phyloP scores from a whole-genome alignment of 2,113 vertebrate genomes.

The Zonotrichia leucophrys region DNA sequence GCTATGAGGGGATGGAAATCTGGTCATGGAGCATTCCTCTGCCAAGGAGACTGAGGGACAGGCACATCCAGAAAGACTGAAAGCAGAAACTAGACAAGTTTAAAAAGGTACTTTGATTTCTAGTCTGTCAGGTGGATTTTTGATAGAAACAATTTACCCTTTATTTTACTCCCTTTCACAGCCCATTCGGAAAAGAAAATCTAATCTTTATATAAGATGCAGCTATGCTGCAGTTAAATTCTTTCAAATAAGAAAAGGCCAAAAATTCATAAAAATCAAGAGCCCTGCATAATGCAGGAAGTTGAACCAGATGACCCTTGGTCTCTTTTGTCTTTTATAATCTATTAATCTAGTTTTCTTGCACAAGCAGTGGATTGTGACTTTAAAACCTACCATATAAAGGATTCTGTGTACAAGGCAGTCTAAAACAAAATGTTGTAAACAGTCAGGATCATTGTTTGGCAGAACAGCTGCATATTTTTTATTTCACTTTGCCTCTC shows the following conservation, averaged over 20 bases:
- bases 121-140: neutral
- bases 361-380: conserved; percentile 48
- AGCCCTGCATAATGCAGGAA: neutral
- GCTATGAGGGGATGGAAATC: neutral
- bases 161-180: neutral
- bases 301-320: conserved; percentile 2
- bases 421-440: conserved; percentile 23
- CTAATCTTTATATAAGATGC: neutral
- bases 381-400: conserved; percentile 31
- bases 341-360: conserved; percentile 41
- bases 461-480: conserved; percentile 54
- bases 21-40: neutral
- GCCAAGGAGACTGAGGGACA: neutral
- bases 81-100: conserved; percentile 24
- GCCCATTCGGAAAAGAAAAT: neutral
- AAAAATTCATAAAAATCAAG: neutral
- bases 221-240: neutral
- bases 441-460: conserved; percentile 44
- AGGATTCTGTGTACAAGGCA: conserved; percentile 50
- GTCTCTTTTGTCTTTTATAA: conserved; percentile 36
- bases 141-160: neutral
- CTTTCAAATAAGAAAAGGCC: neutral
- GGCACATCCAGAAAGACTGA: neutral
- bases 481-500: conserved; percentile 48
- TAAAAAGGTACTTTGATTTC: neutral